Percentiles rank a stretch among this genome's conserved stretches.
phyloP scores from a whole-genome alignment of 2,888 invertebrate species.

The Nomada fucata region DNA sequence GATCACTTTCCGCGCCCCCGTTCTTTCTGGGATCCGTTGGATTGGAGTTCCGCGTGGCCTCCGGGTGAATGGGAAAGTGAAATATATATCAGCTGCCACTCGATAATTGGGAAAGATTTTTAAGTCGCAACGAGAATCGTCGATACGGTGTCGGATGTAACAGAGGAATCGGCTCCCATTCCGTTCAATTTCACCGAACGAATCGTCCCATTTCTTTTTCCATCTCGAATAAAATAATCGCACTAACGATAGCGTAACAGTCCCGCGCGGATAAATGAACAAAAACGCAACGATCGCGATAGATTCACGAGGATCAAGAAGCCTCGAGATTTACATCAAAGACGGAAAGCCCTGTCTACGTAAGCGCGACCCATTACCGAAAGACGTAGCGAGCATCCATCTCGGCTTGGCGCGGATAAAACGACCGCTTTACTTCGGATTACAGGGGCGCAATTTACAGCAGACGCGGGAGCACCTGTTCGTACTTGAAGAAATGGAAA shows the following conservation, averaged over 20 bases:
- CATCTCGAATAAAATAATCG: no score
- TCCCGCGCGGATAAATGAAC: background rate
- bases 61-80: background rate
- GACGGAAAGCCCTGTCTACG: constrained; percentile 68
- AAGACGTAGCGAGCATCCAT: constrained; percentile 83
- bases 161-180: no score
- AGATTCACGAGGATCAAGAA: constrained; percentile 17
- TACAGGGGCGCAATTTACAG: constrained; percentile 83
- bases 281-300: background rate
- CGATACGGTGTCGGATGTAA: no score
- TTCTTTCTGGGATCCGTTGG: background rate
- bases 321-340: constrained; percentile 66
- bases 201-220: no score
- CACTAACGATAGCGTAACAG: no score
- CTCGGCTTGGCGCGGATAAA: constrained; percentile 82
- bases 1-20: background rate
- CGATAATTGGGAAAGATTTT: no score
- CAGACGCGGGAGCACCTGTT: constrained; percentile 83
- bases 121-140: no score
- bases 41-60: background rate
- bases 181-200: no score
- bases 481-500: constrained; percentile 80
- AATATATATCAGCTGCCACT: no score
- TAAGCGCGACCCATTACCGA: constrained; percentile 78
- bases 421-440: constrained; percentile 84